Evolutionary conservation across 2,888 invertebrate species (phyloP), one percentile per base, ranked within the genome.

Genomic region (Julus scanicus): DNA sequence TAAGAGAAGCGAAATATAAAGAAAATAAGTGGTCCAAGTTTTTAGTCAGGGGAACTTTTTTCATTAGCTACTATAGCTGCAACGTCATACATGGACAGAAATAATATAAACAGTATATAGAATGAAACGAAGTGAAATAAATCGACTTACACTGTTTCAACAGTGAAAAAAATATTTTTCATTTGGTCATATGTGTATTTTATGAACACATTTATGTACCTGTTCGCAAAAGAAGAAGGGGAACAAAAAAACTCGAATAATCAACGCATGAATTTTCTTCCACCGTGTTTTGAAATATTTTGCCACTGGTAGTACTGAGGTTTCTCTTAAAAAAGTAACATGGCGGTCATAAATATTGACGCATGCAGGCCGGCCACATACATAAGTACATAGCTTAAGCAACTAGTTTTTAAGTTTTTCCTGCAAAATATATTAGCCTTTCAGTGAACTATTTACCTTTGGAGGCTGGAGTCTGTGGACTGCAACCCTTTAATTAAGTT

Each of bases 381-480:
- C 29, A 80, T 80, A 37, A 37, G 1, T 29, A 29, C 29, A 80
- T 80, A 37, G 80, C 37, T 80, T 80, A 80, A 15, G 80, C 37
- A 80, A 37, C 80, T 15, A 80, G 80, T 80, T 80, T 80, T 80
- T 37, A 80, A 29, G 37, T 80, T 80, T 80, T 80, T 37, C 80
- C 80, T 37, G 37, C 37, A 80, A 80, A 80, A 80, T 80, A 80
- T 80, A 80, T 80, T 80, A 13, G 80, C 80, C 80, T 80, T 80
- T 80, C 80, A 80, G 80, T 80, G 80, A 80, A 80, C 80, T 80
- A 80, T 80, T 80, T 80, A 80, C 80, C 80, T 80, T 80, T 80
- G 37, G 37, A 80, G 80, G 80, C 37, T 80, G 80, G 37, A 80
- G 80, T 80, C 80, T 80, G 80, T 80, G 80, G 37, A 80, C 80